Base-by-base conservation (phyloP, 2,113 vertebrate genomes). In the Tenrec ecaudatus region DNA sequence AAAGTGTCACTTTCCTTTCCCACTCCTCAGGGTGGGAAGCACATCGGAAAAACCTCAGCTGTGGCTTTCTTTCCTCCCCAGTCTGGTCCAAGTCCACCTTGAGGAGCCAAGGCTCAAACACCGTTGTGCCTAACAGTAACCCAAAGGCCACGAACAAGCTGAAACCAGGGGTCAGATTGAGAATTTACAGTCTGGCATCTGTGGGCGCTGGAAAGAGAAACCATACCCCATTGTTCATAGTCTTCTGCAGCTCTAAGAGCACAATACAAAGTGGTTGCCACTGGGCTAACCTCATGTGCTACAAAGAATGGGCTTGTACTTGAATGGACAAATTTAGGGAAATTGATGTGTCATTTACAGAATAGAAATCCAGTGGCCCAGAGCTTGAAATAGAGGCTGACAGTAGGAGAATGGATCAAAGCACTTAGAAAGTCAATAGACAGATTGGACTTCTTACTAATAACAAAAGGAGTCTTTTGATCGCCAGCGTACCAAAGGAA, bases 121-220 rank as follows among this genome's bases (percentile, higher is more conserved):
- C 57, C 75, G 87, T 38, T 4, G 33, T 95, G 92, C 93, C 88
- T 95, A 95, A 94, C 94, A 97, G 38, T 1, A 47, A 88, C 82
- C 88, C 20, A 64, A 43, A 91, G 89, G 78, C 82, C 94, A 89
- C 92, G 88, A 86, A 82, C 75, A 82, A 60, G 43, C 58, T 64
- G 40, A 58, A 82, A 8, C 33, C 58, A 43, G 62, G 36, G 53
- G 82, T 88, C 66, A 83, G 84, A 73, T 4, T 0, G 10, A 80
- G 79, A 87, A 77, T 5, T 62, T 58, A 11, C 23, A 76, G 69
- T 77, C 81, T 31, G 27, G 29, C 68, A 33, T 38, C 40, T 88
- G 43, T 57, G 11, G 23, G 53, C 43, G 27, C 19, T 20, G 19
- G 36, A 23, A 25, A 23, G n/a, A 69, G 36, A 9, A 10, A 43